Conservation (phyloP, 2,888 invertebrate species). For the Keiferia lycopersicella region DNA sequence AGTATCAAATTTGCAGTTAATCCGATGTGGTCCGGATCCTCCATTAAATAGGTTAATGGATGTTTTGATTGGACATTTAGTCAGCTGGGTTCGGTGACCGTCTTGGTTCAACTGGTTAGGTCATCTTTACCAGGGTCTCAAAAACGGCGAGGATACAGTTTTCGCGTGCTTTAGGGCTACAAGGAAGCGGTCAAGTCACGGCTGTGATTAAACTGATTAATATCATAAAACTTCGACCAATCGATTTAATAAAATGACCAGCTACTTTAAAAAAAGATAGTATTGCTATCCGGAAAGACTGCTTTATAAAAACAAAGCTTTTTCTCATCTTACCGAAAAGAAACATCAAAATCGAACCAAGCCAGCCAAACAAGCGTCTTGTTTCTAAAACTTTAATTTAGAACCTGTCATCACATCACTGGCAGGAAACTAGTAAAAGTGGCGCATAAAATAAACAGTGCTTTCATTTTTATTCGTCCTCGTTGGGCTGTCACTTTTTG, state of each 20-base stretch:
- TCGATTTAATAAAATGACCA: slow-evolving; percentile 30
- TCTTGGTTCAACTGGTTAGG: slow-evolving; percentile 55
- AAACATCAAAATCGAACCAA: neutral
- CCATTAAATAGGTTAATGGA: slow-evolving; percentile 45
- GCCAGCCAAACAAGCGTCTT: neutral
- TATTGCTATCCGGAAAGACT: neutral
- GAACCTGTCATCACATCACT: slow-evolving; percentile 14
- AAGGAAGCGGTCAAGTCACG: slow-evolving; percentile 47
- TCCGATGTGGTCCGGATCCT: slow-evolving; percentile 16
- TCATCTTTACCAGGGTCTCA: slow-evolving; percentile 55
- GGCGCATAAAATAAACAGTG: slow-evolving; percentile 38
- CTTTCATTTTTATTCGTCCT: slow-evolving; percentile 81
- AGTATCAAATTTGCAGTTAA: slow-evolving; percentile 28
- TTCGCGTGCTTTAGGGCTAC: slow-evolving; percentile 51
- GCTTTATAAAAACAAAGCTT: neutral
- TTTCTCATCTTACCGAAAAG: neutral
- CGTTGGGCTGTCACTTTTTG: slow-evolving; percentile 79
- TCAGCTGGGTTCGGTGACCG: slow-evolving; percentile 51
- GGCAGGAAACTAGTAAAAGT: slow-evolving; percentile 25
- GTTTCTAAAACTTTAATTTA: slow-evolving; percentile 15
- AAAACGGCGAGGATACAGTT: slow-evolving; percentile 38
- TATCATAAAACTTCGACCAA: slow-evolving; percentile 41
- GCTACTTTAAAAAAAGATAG: neutral
- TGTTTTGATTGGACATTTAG: slow-evolving; percentile 45
- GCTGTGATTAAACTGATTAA: slow-evolving; percentile 35